Percentiles rank a stretch among this genome's conserved stretches.
These are phyloP conservation scores for Sciurus vulgaris DNA, from an alignment of 2,797 vertebrate species.

Conservation along the genomic window DNA sequence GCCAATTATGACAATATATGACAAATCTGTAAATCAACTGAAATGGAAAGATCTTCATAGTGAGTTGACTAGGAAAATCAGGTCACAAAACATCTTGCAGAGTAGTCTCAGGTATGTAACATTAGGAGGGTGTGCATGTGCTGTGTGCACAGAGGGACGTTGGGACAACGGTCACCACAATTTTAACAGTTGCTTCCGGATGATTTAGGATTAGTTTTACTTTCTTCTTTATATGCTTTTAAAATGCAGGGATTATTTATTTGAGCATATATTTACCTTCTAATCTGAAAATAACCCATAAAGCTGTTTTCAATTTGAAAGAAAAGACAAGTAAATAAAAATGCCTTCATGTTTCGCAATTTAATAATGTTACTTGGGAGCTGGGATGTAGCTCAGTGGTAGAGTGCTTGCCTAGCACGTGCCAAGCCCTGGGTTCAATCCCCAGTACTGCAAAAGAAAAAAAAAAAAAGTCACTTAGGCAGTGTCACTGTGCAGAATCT, in stretches of 20 bases:
- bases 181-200: not conserved
- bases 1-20: not conserved
- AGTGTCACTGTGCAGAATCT: not conserved
- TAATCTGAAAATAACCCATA: conserved; percentile 26
- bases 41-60: not conserved
- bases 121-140: not conserved
- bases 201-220: not conserved
- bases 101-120: not conserved
- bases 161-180: not conserved
- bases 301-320: conserved; percentile 37
- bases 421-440: too few relatives aligned
- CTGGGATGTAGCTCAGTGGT: too few relatives aligned
- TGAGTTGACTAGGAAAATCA: not conserved
- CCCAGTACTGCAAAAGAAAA: too few relatives aligned
- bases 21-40: not conserved
- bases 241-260: conserved; percentile 1
- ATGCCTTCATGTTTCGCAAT: not conserved
- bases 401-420: too few relatives aligned
- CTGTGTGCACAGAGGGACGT: not conserved
- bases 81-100: not conserved
- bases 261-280: not conserved
- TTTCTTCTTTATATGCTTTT: not conserved
- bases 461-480: not conserved
- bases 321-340: conserved; percentile 25
- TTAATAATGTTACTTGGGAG: not conserved